Base-by-base conservation (phyloP, 2,888 invertebrate genomes). In the Apodemia zela region DNA sequence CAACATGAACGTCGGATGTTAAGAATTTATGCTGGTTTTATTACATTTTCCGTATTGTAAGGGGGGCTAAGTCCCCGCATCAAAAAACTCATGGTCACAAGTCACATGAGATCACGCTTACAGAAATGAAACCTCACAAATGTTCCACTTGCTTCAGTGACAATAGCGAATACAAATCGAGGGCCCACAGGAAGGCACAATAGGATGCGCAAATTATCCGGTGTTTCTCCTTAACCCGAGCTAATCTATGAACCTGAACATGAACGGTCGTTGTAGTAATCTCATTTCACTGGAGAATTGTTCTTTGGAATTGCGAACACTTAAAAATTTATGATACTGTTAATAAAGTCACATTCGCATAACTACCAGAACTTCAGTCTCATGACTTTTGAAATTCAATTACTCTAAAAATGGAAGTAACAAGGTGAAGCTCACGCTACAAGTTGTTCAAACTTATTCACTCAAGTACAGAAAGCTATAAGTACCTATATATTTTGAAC, bases 241-340 rank as follows among this genome's bases (percentile, higher is more conserved):
- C 54, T 54, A 54, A 54, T 54, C 54, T 54, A 54, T 54, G 25
- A 54, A 54, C 54, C 54, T 29, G 25, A 21, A 29, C 29, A 54
- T 29, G 25, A 6, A 25, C 25, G 7, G 15, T 54, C 15, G 54
- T 6, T 49, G 17, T 51, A 47, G 51, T 51, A 21, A 51, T 51
- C 54, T 54, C 6, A 25, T 54, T 54, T 25, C 11, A 15, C 15
- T 54, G 29, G 54, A 15, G 25, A 5, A 25, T 25, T 54, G 25
- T 54, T 54, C 45, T 47, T 5, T 47, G 45, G 45, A n/a, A 47
- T 45, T 45, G 15, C 45, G n/a, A 45, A n/a, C n/a, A n/a, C 6
- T 45, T 6, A 7, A n/a, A 4, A 38, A n/a, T 45, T 45, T 15
- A 45, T 45, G 45, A 45, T 45, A 45, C 45, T 45, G 0, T 45